Evolutionary conservation across 2,797 vertebrate genomes (phyloP).

Genomic region (Acipenser transmontanus): DNA sequence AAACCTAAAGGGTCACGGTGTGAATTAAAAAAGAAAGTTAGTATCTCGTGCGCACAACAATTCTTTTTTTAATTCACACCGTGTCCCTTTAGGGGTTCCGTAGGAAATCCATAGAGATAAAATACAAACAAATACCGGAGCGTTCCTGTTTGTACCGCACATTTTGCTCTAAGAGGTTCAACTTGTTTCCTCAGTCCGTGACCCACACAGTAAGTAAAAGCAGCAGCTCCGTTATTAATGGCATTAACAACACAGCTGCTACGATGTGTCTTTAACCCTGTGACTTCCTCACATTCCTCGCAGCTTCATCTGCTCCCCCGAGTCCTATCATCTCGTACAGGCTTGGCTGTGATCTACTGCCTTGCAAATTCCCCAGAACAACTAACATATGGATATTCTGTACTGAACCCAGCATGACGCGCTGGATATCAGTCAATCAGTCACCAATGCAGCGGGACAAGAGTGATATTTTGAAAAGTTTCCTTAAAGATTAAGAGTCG

Average conservation of each 20-base stretch:
- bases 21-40: no score
- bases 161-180: no score
- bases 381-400: constrained; percentile 73
- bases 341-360: constrained; percentile 64
- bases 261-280: constrained; percentile 76
- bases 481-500: background rate
- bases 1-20: no score
- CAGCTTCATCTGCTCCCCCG: constrained; percentile 65
- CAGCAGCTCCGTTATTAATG: constrained; percentile 40
- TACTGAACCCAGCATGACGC: constrained; percentile 67
- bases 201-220: constrained; percentile 29
- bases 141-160: no score
- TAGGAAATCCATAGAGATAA: no score
- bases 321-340: constrained; percentile 62
- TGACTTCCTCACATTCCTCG: constrained; percentile 72
- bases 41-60: no score
- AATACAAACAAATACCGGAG: no score
- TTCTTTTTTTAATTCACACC: no score
- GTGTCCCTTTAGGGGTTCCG: no score
- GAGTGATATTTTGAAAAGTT: background rate
- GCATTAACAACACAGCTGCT: constrained; percentile 72
- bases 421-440: constrained; percentile 64
- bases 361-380: constrained; percentile 67
- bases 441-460: constrained; percentile 19
- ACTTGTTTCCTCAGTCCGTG: no score